These are phyloP conservation scores for Scylla paramamosain DNA, from an alignment of 1,140 invertebrate species.

Conservation along the genomic window DNA sequence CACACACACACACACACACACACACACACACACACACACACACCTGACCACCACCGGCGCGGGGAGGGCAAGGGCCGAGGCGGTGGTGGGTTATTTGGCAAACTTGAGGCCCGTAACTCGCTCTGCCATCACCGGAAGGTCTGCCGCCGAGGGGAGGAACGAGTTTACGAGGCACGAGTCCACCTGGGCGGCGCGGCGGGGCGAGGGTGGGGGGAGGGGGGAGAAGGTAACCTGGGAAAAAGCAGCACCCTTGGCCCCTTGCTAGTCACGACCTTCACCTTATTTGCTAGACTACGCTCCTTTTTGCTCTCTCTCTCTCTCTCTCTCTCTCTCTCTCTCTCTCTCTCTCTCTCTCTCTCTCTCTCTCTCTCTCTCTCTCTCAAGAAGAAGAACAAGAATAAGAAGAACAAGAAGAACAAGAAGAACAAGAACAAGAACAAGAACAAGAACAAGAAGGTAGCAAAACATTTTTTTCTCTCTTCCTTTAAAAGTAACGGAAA, in stretches of 20 bases:
- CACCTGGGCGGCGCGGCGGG: not conserved
- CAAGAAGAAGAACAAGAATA: no score
- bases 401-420: no score
- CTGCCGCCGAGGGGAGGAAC: constrained; percentile 8
- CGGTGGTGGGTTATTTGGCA: constrained; percentile 8
- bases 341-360: no score
- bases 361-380: no score
- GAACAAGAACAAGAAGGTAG: no score
- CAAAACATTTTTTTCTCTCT: no score
- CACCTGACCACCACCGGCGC: not conserved
- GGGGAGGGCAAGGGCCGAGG: not conserved
- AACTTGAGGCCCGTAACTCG: constrained; percentile 11
- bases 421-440: no score
- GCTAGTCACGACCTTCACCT: not conserved
- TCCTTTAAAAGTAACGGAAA: no score
- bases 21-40: constrained; percentile 52
- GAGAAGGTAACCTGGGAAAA: not conserved
- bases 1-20: constrained; percentile 44
- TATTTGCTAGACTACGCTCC: not conserved
- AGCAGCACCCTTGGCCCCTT: not conserved
- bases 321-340: no score
- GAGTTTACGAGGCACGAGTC: constrained; percentile 11
- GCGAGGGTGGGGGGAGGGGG: no score
- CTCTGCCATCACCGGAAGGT: not conserved
- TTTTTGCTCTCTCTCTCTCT: not conserved